A percentile compares a stretch with the other conserved stretches of the same genome.
Evolutionary conservation across 2,113 vertebrate genomes (phyloP).

Genomic region (Pteropus alecto): DNA sequence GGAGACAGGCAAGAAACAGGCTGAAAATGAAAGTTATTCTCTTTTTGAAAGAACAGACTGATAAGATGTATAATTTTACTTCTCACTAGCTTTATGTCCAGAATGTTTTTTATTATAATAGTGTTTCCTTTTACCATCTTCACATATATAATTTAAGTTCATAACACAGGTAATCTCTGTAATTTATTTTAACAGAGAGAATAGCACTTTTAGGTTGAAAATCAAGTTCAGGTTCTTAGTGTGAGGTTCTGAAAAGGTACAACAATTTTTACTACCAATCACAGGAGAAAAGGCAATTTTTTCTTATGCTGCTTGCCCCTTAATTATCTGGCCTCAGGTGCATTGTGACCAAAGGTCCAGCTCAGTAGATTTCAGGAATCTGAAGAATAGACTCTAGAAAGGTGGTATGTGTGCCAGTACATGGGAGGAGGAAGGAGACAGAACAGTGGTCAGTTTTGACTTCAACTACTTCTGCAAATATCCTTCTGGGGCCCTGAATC

Average conservation of each 20-base stretch:
- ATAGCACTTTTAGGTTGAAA: not conserved
- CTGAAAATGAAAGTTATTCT: not conserved
- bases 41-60: not conserved
- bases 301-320: not conserved
- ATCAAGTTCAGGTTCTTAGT: not conserved
- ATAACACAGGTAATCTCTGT: not conserved
- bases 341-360: not conserved
- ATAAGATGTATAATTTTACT: not conserved
- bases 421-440: rapidly evolving
- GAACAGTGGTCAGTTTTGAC: not conserved
- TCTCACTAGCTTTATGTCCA: not conserved
- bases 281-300: not conserved
- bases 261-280: not conserved
- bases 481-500: not conserved
- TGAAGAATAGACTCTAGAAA: not conserved
- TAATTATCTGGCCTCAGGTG: not conserved
- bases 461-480: not conserved
- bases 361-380: not conserved
- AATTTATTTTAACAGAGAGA: not conserved
- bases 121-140: not conserved
- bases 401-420: not conserved
- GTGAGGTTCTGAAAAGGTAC: not conserved
- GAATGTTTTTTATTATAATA: not conserved
- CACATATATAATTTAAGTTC: not conserved
- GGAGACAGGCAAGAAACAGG: not conserved